A percentile compares a stretch with the other conserved stretches of the same genome.
Conservation (phyloP, 2,888 invertebrate species). For the Aphodius sticticus region DNA sequence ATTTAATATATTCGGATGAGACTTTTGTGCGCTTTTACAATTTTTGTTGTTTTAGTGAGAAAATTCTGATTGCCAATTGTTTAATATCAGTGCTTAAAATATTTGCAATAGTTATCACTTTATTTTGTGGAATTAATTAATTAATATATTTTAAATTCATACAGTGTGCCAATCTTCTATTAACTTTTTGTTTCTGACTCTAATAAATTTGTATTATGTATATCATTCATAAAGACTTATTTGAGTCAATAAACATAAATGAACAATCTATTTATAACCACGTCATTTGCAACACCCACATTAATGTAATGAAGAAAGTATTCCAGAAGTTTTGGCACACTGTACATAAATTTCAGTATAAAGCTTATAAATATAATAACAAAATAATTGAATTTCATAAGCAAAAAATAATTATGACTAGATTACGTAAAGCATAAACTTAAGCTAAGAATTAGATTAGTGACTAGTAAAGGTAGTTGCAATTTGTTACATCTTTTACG, state of each 20-base stretch:
- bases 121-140: conserved; percentile 18
- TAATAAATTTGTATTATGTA: no score
- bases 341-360: background rate
- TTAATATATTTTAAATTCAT: background rate
- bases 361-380: background rate
- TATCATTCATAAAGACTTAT: no score
- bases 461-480: conserved; percentile 32
- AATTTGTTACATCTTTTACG: background rate
- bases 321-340: background rate
- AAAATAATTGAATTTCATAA: background rate
- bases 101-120: conserved; percentile 34
- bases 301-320: background rate
- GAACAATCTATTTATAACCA: no score
- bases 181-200: no score
- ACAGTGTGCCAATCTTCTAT: background rate
- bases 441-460: conserved; percentile 28
- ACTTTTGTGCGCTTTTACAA: background rate
- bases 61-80: conserved; percentile 4
- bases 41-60: background rate
- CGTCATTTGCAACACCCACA: no score
- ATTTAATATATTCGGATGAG: background rate
- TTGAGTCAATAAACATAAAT: no score
- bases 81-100: conserved; percentile 36
- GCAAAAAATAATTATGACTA: conserved; percentile 31
- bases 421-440: conserved; percentile 35